Percentiles rank a stretch among this genome's conserved stretches.
Conservation (phyloP, 1,140 invertebrate genomes). For the Trichonephila inaurata region DNA sequence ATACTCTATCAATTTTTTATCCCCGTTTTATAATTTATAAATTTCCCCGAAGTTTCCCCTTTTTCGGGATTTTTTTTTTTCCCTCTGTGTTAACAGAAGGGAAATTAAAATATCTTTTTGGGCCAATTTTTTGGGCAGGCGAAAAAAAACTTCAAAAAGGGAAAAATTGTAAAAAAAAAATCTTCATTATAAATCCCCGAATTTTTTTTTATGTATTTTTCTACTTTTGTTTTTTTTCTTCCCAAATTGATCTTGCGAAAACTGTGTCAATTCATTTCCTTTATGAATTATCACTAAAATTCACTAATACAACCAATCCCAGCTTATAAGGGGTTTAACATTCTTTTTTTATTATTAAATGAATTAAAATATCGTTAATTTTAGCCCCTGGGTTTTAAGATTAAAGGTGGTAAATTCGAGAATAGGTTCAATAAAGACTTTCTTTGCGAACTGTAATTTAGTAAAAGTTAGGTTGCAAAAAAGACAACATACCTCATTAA, state of each 20-base stretch:
- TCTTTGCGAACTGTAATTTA: too few relatives aligned
- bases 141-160: background rate
- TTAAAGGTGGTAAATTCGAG: too few relatives aligned
- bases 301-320: too few relatives aligned
- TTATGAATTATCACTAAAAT: too few relatives aligned
- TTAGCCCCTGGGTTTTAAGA: too few relatives aligned
- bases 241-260: background rate
- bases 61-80: background rate
- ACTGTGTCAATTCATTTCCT: too few relatives aligned
- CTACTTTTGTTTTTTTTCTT: background rate
- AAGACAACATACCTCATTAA: too few relatives aligned
- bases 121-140: background rate
- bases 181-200: background rate
- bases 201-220: background rate
- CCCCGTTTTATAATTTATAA: slow-evolving; percentile 38
- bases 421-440: too few relatives aligned
- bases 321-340: too few relatives aligned
- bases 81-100: background rate
- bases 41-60: slow-evolving; percentile 13
- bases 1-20: slow-evolving; percentile 54
- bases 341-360: too few relatives aligned
- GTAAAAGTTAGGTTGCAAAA: too few relatives aligned
- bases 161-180: background rate
- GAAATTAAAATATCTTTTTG: background rate
- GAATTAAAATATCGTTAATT: too few relatives aligned